Conservation (phyloP, 1,140 invertebrate species). For the Drosophila orena region DNA sequence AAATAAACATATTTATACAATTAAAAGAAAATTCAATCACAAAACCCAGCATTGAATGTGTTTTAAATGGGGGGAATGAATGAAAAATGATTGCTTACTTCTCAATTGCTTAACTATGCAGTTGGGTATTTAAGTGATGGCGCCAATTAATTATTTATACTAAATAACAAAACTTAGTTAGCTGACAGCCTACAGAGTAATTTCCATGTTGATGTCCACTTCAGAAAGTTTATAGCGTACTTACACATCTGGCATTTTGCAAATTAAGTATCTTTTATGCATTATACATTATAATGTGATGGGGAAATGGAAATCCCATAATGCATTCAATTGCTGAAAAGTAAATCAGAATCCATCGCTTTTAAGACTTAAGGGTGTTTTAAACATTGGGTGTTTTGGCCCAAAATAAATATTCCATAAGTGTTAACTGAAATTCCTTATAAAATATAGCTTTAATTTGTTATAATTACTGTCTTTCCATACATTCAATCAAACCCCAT, state of each 20-base stretch:
- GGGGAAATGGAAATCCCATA: no score
- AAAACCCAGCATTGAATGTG: slow-evolving; percentile 9
- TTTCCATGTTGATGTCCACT: not conserved
- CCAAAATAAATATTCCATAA: no score
- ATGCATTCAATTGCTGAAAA: no score
- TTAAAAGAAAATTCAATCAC: slow-evolving; percentile 51
- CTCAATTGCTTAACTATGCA: not conserved
- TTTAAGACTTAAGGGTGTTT: no score
- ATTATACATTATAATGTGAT: no score
- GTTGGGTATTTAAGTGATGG: not conserved
- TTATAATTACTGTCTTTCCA: not conserved
- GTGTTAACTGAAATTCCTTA: no score
- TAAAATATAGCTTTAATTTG: not conserved
- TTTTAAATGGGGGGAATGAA: not conserved
- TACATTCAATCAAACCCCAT: not conserved
- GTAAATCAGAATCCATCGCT: no score
- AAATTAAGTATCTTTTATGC: not conserved
- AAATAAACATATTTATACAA: slow-evolving; percentile 80
- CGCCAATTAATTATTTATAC: not conserved
- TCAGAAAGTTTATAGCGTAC: not conserved
- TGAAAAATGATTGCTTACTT: no score
- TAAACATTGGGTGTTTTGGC: no score
- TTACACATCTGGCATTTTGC: not conserved
- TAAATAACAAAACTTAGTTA: slow-evolving; percentile 16
- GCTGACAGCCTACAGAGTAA: slow-evolving; percentile 16